phyloP scores from a whole-genome alignment of 2,888 invertebrate species.

The Boloria euphrosyne region DNA sequence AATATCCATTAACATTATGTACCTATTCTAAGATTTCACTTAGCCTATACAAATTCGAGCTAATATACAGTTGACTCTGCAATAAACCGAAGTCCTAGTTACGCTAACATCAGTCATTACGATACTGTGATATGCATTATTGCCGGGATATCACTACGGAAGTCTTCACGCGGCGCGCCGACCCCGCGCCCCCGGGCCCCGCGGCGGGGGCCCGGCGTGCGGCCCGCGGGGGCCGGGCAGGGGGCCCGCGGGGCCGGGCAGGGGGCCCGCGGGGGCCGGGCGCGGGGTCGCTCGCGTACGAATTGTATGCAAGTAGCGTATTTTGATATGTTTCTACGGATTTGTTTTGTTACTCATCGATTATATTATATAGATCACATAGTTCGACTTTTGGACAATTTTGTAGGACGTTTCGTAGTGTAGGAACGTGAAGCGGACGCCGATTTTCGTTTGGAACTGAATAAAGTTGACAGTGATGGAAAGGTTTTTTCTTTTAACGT shows the following conservation, averaged over 20 bases:
- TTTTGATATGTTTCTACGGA: constrained; percentile 42
- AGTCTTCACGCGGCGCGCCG: background rate
- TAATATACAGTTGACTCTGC: constrained; percentile 29
- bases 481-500: constrained; percentile 33
- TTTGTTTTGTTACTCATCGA: constrained; percentile 40
- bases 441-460: constrained; percentile 39
- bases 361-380: constrained; percentile 29
- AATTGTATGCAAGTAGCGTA: constrained; percentile 40
- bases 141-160: constrained; percentile 71
- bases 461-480: constrained; percentile 41
- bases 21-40: constrained; percentile 44
- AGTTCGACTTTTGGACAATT: constrained; percentile 42
- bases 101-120: constrained; percentile 64
- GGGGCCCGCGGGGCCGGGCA: no score
- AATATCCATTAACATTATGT: constrained; percentile 45
- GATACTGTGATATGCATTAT: constrained; percentile 77
- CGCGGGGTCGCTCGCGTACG: constrained; percentile 59
- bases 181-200: no score
- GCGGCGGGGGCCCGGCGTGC: no score
- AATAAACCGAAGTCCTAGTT: constrained; percentile 15
- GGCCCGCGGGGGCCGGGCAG: no score
- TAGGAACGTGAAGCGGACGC: constrained; percentile 40
- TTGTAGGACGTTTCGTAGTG: constrained; percentile 43
- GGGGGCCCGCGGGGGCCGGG: background rate
- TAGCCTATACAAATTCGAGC: constrained; percentile 42